phyloP scores from a whole-genome alignment of 2,113 vertebrate species.

The Aplodontia rufa region DNA sequence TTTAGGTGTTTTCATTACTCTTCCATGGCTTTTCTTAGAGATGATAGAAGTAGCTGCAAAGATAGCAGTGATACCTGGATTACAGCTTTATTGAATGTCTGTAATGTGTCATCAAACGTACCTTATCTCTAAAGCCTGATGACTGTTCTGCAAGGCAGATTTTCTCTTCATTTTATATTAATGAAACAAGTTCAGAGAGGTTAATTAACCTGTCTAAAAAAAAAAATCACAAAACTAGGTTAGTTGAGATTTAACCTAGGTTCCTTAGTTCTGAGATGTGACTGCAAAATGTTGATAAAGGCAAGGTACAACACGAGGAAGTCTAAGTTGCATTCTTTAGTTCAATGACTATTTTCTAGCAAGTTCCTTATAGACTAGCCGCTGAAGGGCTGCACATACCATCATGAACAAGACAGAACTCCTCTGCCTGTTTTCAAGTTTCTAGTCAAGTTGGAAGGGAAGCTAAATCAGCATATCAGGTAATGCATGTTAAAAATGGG shows the following conservation, averaged over 20 bases:
- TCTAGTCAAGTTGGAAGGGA: neutral
- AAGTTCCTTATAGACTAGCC: neutral
- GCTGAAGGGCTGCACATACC: neutral
- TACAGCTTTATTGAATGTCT: neutral
- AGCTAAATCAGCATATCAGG: neutral
- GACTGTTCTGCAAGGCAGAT: neutral
- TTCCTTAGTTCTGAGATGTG: neutral
- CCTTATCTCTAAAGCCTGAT: constrained; percentile 27
- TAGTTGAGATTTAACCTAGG: neutral
- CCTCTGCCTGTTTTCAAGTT: fast-evolving
- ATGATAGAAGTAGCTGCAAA: neutral
- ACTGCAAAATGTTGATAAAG: neutral
- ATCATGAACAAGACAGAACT: neutral
- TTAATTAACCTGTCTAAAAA: constrained; percentile 52
- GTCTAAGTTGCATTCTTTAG: neutral
- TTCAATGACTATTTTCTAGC: neutral
- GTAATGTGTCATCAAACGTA: neutral
- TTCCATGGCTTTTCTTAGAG: neutral
- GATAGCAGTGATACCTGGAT: neutral
- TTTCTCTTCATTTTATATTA: constrained; percentile 31
- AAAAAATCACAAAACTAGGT: constrained; percentile 22
- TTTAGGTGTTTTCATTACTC: neutral
- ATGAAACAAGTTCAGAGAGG: constrained; percentile 44
- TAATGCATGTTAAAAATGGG: neutral
- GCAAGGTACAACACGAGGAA: neutral